A percentile compares a stretch with the other conserved stretches of the same genome.
phyloP scores from a whole-genome alignment of 2,797 vertebrate species.

The Alca torda region DNA sequence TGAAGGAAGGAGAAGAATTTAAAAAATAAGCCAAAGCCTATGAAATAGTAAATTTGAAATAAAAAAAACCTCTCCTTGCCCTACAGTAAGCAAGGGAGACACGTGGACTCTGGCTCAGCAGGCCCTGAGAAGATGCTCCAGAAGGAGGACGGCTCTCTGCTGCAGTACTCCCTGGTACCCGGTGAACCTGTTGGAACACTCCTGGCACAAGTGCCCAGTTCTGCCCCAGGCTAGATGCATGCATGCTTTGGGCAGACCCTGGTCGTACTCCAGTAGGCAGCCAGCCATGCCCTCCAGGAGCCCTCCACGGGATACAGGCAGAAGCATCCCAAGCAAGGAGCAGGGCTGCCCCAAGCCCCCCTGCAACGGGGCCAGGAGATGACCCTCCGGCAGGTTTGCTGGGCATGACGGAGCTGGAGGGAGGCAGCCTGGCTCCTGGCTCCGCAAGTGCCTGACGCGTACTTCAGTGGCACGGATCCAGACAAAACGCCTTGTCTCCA shows the following conservation, averaged over 20 bases:
- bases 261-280: background rate
- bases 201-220: rapidly evolving
- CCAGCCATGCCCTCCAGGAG: background rate
- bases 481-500: background rate
- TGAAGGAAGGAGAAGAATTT: background rate
- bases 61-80: background rate
- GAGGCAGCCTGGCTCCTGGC: background rate
- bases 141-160: background rate
- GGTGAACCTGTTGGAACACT: background rate
- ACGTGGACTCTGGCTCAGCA: background rate
- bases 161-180: background rate
- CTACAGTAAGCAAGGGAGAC: background rate
- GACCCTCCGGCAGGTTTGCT: background rate
- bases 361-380: rapidly evolving
- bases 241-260: background rate
- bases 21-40: background rate
- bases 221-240: background rate
- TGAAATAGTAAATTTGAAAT: background rate
- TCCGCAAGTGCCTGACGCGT: background rate
- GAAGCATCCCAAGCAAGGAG: background rate
- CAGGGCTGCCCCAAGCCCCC: background rate
- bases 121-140: background rate
- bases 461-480: background rate
- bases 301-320: rapidly evolving
- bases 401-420: background rate